phyloP scores from a whole-genome alignment of 2,797 vertebrate genomes.

The Gymnothorax javanicus region DNA sequence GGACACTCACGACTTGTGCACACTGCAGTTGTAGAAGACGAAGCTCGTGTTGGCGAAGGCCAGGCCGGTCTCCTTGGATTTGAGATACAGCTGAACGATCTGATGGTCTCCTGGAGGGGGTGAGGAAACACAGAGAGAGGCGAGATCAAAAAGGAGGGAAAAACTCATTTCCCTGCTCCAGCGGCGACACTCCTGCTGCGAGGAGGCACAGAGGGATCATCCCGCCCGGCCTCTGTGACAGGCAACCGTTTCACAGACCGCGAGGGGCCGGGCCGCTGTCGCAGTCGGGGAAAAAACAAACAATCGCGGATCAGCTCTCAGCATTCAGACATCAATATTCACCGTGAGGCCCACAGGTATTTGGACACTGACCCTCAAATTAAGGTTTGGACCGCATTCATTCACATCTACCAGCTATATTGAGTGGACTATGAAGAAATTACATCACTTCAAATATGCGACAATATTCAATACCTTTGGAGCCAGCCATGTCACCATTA shows the following conservation, averaged over 20 bases:
- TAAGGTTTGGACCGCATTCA: too few species aligned
- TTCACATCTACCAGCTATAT: too few species aligned
- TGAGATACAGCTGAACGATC: slow-evolving; percentile 94
- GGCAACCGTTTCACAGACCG: neutral
- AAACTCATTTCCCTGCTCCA: neutral
- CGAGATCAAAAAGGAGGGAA: neutral
- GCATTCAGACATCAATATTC: neutral
- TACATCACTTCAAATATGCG: too few species aligned
- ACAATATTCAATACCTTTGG: too few species aligned
- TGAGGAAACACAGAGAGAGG: slow-evolving; percentile 19
- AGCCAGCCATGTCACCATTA: too few species aligned
- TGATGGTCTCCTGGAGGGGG: slow-evolving; percentile 87
- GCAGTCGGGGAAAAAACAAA: neutral
- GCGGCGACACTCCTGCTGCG: neutral
- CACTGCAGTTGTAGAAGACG: slow-evolving; percentile 98
- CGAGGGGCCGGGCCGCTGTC: neutral
- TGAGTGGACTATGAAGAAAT: too few species aligned
- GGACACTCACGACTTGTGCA: slow-evolving; percentile 91
- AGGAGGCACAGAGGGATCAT: neutral
- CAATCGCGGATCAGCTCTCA: neutral
- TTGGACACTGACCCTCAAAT: too few species aligned
- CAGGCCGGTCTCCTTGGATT: slow-evolving; percentile 96
- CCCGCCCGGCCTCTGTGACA: neutral
- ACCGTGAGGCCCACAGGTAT: too few species aligned
- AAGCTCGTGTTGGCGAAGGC: slow-evolving; percentile 96